phyloP scores from a whole-genome alignment of 2,888 invertebrate genomes.

The Drosophila neotestacea region DNA sequence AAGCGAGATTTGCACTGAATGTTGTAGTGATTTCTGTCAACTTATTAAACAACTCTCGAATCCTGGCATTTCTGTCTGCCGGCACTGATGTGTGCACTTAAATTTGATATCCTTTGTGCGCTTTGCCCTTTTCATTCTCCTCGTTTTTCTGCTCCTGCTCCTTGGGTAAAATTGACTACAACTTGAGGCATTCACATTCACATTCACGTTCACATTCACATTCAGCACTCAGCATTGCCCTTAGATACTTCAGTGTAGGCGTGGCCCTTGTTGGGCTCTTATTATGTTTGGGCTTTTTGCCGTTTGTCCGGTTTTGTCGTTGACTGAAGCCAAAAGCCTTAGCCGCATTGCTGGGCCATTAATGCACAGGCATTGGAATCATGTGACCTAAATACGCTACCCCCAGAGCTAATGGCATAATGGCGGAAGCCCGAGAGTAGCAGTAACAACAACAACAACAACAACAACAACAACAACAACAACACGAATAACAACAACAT shows the following conservation, averaged over 20 bases:
- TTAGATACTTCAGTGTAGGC: conserved; percentile 27
- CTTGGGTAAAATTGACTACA: conserved; percentile 61
- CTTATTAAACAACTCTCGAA: conserved; percentile 20
- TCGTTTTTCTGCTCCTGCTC: conserved; percentile 33
- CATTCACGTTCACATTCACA: conserved; percentile 29
- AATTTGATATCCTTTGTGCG: conserved; percentile 79
- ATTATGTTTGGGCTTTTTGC: conserved; percentile 64
- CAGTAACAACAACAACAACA: conserved; percentile 39
- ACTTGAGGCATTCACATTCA: conserved; percentile 59
- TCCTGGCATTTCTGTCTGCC: conserved; percentile 12
- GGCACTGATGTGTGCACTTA: conserved; percentile 71
- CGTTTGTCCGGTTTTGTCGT: conserved; percentile 58
- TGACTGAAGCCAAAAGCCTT: conserved; percentile 26
- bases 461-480: conserved; percentile 31
- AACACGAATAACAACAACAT: conserved; percentile 26
- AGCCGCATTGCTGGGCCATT: conserved; percentile 58
- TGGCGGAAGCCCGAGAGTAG: conserved; percentile 59
- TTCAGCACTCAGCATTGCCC: conserved; percentile 17
- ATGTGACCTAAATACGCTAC: conserved; percentile 75
- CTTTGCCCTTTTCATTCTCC: conserved; percentile 12
- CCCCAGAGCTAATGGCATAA: conserved; percentile 74
- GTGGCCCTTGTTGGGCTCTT: conserved; percentile 55
- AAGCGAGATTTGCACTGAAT: no score
- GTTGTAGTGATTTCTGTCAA: neutral
- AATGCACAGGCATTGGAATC: conserved; percentile 69